Evolutionary conservation across 2,888 invertebrate genomes (phyloP).

Genomic region (Meteorus colon): DNA sequence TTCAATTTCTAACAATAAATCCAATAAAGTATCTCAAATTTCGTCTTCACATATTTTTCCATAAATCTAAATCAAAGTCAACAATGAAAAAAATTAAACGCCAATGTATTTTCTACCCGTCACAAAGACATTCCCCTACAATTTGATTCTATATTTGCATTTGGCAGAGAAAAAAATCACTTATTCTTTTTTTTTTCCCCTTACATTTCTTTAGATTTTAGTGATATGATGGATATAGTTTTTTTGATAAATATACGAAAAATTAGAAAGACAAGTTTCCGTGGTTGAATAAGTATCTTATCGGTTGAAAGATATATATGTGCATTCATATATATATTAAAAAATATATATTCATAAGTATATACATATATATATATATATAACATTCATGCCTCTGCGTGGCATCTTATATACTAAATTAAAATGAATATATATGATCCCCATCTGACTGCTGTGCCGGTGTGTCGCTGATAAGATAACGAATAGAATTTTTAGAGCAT

Average conservation of each 20-base stretch:
- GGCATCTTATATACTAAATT: constrained; percentile 51
- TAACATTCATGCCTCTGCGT: constrained; percentile 3
- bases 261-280: background rate
- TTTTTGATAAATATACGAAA: background rate
- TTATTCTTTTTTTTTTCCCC: no score
- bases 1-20: no score
- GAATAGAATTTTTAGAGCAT: constrained; percentile 38
- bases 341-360: background rate
- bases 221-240: background rate
- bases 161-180: no score
- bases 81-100: no score
- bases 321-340: background rate
- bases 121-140: no score
- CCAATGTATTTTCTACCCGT: no score
- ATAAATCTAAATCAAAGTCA: no score
- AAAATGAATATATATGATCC: constrained; percentile 55
- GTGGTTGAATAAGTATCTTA: background rate
- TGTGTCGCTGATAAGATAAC: constrained; percentile 59
- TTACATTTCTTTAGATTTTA: no score
- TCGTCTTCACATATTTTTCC: no score
- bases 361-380: background rate
- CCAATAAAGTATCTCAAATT: no score
- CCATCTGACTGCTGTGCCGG: constrained; percentile 52
- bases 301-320: background rate
- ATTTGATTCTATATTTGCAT: no score